Percentiles rank a stretch among this genome's conserved stretches.
phyloP scores from a whole-genome alignment of 2,888 invertebrate genomes.

The Mythimna loreyi region DNA sequence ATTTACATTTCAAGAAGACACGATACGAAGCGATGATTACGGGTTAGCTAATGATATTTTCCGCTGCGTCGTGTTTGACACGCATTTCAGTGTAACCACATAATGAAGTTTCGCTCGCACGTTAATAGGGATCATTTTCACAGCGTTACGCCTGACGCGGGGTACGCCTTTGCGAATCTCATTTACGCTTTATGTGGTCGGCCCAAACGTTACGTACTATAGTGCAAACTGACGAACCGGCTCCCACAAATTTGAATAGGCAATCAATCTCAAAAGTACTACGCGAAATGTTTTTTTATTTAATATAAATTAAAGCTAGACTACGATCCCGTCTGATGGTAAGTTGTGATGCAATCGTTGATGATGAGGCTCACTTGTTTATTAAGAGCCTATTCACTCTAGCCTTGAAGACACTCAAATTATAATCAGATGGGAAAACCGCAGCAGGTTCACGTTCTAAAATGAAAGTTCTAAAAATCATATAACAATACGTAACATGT shows the following conservation, averaged over 20 bases:
- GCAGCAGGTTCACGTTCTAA: no score
- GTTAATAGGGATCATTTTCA: slow-evolving; percentile 85
- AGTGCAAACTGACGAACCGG: slow-evolving; percentile 35
- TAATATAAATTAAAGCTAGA: no score
- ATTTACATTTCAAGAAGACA: slow-evolving; percentile 55
- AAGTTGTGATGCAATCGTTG: no score
- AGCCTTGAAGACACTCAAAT: no score
- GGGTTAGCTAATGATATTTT: slow-evolving; percentile 78
- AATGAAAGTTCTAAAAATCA: slow-evolving; percentile 52
- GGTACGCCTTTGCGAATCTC: slow-evolving; percentile 75
- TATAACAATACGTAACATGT: slow-evolving; percentile 48
- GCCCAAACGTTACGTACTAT: slow-evolving; percentile 48
- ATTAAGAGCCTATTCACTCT: no score
- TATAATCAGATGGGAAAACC: no score
- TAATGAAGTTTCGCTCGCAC: slow-evolving; percentile 84
- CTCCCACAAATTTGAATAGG: slow-evolving; percentile 64
- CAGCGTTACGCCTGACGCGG: slow-evolving; percentile 74
- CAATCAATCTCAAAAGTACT: slow-evolving; percentile 60
- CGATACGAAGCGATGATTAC: slow-evolving; percentile 68
- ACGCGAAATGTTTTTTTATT: no score
- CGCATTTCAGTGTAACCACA: slow-evolving; percentile 82
- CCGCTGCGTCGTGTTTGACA: slow-evolving; percentile 77
- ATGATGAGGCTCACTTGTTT: no score
- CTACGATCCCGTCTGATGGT: no score
- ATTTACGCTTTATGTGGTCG: slow-evolving; percentile 74